phyloP scores from a whole-genome alignment of 2,113 vertebrate species.

The Coregonus clupeaformis region DNA sequence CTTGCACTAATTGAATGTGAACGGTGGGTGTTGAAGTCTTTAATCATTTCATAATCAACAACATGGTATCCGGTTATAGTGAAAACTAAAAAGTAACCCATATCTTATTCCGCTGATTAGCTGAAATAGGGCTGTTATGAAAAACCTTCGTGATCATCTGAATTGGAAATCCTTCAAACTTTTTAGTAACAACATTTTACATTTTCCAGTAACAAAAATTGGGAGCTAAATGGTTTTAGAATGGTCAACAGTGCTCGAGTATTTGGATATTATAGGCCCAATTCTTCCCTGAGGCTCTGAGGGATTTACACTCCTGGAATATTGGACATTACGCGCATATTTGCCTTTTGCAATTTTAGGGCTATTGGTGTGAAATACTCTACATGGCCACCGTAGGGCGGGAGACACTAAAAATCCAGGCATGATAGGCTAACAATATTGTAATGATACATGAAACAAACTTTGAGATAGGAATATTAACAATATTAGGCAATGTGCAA shows the following conservation, averaged over 20 bases:
- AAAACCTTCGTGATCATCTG: background rate
- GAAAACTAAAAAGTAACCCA: background rate
- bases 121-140: background rate
- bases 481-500: too few relatives aligned
- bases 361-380: background rate
- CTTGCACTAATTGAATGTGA: constrained; percentile 42
- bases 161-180: background rate
- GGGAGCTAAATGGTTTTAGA: constrained; percentile 30
- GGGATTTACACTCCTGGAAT: background rate
- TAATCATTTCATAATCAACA: background rate
- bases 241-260: constrained; percentile 42
- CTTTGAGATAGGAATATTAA: too few relatives aligned
- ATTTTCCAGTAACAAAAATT: constrained; percentile 5
- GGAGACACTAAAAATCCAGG: background rate
- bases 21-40: constrained; percentile 10
- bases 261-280: constrained; percentile 22
- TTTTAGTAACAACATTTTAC: background rate
- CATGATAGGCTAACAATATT: too few relatives aligned
- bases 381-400: background rate
- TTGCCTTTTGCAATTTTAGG: background rate
- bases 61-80: too few relatives aligned
- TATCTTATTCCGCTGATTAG: background rate
- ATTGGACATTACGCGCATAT: background rate
- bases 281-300: background rate
- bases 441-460: too few relatives aligned